These are phyloP conservation scores for Drosophila guanche DNA, from an alignment of 1,140 invertebrate genomes.

Conservation along the genomic window DNA sequence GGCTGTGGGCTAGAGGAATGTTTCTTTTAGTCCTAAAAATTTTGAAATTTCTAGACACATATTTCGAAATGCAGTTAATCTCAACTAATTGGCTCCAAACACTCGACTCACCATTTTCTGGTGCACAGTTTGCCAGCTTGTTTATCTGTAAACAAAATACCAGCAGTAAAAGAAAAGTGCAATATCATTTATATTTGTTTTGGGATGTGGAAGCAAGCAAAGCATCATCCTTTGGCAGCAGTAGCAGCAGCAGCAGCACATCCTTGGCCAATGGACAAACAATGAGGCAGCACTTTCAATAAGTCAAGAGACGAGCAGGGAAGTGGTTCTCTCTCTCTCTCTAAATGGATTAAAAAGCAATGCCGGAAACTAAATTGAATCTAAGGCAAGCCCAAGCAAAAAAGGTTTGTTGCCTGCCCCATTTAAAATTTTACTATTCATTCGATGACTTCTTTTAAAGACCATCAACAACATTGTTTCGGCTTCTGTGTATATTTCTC, in stretches of 20 bases:
- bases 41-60: not conserved
- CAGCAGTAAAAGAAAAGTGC: slow-evolving; percentile 53
- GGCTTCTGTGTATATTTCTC: too few relatives aligned
- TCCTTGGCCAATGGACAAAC: slow-evolving; percentile 31
- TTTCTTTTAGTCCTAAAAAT: not conserved
- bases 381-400: slow-evolving; percentile 10
- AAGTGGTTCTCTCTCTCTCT: too few relatives aligned
- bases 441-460: slow-evolving; percentile 24
- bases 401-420: slow-evolving; percentile 2
- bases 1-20: too few relatives aligned
- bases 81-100: slow-evolving; percentile 67
- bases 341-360: slow-evolving; percentile 60
- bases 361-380: slow-evolving; percentile 48
- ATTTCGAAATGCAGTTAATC: slow-evolving; percentile 21
- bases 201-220: slow-evolving; percentile 15
- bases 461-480: slow-evolving; percentile 45
- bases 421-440: slow-evolving; percentile 36
- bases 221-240: too few relatives aligned
- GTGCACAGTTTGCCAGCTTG: slow-evolving; percentile 24
- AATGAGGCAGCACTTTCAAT: slow-evolving; percentile 65
- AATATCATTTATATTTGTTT: slow-evolving; percentile 74
- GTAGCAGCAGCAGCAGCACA: too few relatives aligned
- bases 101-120: slow-evolving; percentile 33
- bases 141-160: slow-evolving; percentile 58
- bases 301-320: slow-evolving; percentile 21